A percentile compares a stretch with the other conserved stretches of the same genome.
Conservation (phyloP, 2,113 vertebrate species). For the western clawed frog (Xenopus tropicalis) region UCB_Xtro_10.0 CM004449.2:105560501-105561000, state of each 20-base stretch:
- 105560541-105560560: neutral
- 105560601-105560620: slow-evolving; percentile 10
- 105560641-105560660: neutral
- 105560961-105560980: no score
- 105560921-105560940: neutral
- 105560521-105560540: neutral
- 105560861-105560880: neutral
- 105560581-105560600: slow-evolving; percentile 1
- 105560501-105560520: neutral
- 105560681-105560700: slow-evolving; percentile 15
- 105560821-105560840: neutral
- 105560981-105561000: no score
- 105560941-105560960: no score
- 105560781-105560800: neutral
- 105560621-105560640: slow-evolving; percentile 13
- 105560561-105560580: neutral
- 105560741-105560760: slow-evolving; percentile 1
- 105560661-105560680: slow-evolving; percentile 19
- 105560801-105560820: slow-evolving; percentile 3
- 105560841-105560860: neutral
- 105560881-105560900: neutral
- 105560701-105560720: neutral
- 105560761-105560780: neutral
- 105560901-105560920: neutral
- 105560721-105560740: neutral